These are phyloP conservation scores for Megaceryle torquata DNA, from an alignment of 2,113 vertebrate genomes.

Conservation along the genomic window DNA sequence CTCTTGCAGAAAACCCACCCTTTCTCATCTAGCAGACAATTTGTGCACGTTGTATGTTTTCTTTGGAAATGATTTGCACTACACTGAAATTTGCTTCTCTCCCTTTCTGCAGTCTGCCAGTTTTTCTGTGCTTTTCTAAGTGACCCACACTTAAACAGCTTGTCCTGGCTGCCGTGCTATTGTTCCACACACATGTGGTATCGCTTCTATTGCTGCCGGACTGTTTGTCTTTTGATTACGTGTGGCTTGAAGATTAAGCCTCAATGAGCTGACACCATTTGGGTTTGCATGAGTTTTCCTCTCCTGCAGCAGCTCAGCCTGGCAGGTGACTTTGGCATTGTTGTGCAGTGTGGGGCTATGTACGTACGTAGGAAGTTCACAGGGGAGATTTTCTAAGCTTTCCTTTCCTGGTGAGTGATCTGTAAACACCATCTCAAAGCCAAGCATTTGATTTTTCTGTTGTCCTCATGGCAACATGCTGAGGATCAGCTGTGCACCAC, in stretches of 20 bases:
- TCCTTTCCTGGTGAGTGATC: neutral
- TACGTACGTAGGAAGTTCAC: neutral
- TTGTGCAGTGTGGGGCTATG: neutral
- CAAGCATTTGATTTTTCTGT: neutral
- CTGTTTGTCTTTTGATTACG: neutral
- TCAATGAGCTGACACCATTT: neutral
- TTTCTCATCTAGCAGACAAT: neutral
- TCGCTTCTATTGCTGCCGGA: neutral
- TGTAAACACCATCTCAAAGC: neutral
- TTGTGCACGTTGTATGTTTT: neutral
- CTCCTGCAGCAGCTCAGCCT: neutral
- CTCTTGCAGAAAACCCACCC: neutral
- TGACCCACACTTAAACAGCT: neutral
- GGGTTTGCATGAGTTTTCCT: neutral
- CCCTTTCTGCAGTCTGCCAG: neutral
- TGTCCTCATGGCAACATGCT: neutral
- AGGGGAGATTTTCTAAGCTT: neutral
- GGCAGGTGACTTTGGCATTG: conserved; percentile 31
- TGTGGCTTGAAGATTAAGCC: neutral
- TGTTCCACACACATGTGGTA: neutral
- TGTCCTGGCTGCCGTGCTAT: neutral
- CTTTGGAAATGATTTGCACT: neutral
- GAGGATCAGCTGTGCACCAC: neutral
- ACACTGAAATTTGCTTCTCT: neutral
- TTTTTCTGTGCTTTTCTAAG: neutral